Base-by-base conservation (phyloP, 53 echinoderm and acorn worm species). In the Temnopleurus reevesii region DNA sequence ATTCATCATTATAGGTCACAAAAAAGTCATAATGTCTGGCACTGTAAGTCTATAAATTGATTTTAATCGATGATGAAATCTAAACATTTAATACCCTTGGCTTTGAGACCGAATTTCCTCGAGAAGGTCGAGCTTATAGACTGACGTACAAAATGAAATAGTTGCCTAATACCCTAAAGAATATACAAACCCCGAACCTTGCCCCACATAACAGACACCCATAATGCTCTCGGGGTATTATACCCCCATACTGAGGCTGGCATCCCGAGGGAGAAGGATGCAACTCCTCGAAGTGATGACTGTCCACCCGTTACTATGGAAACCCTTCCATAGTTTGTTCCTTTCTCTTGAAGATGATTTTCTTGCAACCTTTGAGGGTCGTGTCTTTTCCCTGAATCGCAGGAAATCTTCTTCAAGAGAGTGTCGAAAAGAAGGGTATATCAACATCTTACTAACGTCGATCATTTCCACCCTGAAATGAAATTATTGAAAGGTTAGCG, bases 331-430 rank as follows among this genome's bases (percentile, higher is more conserved):
- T 41, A 38, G 35, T 41, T 4, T 41, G 71, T n/a, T 21, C 6
- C 38, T 71, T 36, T 41, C 71, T 10, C 9, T 71, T 71, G 41
- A 71, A 71, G 71, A 71, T 71, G 71, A 71, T 71, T 34, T 71
- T 71, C 36, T 38, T 41, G 23, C 41, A 71, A 35, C 63, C 63
- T 63, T 63, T 12, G 34, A 49, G 23, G 71, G 5, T 71, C 5
- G 36, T 71, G 38, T 71, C 21, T 8, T 71, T 5, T 71, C 19
- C 18, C n/a, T n/a, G 71, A 71, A 41, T 6, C 8, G 41, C 17
- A 71, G 71, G 21, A 71, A 71, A 27, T 27, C 71, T 56, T 19
- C n/a, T 56, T 24, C n/a, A 71, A 41, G 36, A 43, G 38, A 23
- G 41, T n/a, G 2, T 71, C 18, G 71, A 71, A 41, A 41, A 41